These are phyloP conservation scores for Alosa sapidissima DNA, from an alignment of 2,797 vertebrate species.

Conservation along the genomic window DNA sequence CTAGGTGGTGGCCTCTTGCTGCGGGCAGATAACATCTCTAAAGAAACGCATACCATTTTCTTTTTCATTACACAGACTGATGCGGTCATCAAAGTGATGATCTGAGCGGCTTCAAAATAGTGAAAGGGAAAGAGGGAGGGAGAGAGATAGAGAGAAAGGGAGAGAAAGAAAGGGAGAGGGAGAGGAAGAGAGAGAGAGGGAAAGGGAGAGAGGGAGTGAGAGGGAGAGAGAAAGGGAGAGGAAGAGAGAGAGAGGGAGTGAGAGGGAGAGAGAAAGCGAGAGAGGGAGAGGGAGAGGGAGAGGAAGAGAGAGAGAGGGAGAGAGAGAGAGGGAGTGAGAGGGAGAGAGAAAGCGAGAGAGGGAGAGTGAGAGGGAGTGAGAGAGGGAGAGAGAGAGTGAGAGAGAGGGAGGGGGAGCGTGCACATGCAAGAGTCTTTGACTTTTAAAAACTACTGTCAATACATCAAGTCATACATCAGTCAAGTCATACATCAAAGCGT, in stretches of 20 bases:
- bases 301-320: too few species aligned
- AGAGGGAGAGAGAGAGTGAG: neutral
- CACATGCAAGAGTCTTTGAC: too few species aligned
- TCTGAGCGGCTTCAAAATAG: neutral
- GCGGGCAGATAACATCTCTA: neutral
- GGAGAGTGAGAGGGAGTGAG: neutral
- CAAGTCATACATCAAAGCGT: too few species aligned
- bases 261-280: too few species aligned
- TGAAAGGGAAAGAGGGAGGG: neutral
- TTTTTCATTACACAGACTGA: neutral
- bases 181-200: neutral
- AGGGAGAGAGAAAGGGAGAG: too few species aligned
- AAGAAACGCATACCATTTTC: neutral
- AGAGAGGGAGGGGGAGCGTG: neutral
- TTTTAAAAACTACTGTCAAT: too few species aligned
- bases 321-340: too few species aligned
- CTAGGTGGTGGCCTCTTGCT: conserved; percentile 4
- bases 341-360: neutral
- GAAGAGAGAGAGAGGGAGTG: too few species aligned
- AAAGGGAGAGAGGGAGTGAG: too few species aligned
- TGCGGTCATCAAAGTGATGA: neutral
- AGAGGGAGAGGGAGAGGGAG: too few species aligned
- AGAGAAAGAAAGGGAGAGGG: too few species aligned
- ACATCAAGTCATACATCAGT: neutral
- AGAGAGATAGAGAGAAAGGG: neutral